Conservation (phyloP, 2,888 invertebrate species). For the Mesoligia furuncula region DNA sequence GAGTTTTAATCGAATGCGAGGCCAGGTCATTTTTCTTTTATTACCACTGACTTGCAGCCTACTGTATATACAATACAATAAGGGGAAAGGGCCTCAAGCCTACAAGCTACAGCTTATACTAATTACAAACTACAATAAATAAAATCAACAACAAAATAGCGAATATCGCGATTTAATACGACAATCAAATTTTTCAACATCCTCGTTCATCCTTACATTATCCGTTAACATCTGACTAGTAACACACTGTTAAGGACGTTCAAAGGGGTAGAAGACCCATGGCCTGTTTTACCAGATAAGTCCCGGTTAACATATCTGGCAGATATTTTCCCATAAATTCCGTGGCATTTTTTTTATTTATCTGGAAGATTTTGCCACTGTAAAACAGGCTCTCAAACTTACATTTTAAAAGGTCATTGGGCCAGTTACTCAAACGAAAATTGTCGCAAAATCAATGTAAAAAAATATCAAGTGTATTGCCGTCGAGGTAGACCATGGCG, state of each 20-base stretch:
- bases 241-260: constrained; percentile 49
- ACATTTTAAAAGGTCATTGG: not conserved
- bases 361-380: constrained; percentile 9
- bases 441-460: not conserved
- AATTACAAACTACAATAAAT: constrained; percentile 65
- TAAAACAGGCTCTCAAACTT: not conserved
- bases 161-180: constrained; percentile 61
- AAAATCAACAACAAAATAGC: constrained; percentile 63
- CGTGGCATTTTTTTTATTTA: not conserved
- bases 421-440: not conserved
- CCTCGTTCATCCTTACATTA: constrained; percentile 64
- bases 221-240: constrained; percentile 69
- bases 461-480: not conserved
- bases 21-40: not conserved
- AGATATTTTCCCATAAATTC: not conserved
- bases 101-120: constrained; percentile 53
- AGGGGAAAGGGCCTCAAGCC: constrained; percentile 37
- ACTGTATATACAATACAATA: constrained; percentile 24
- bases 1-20: not conserved
- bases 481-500: no score
- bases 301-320: not conserved
- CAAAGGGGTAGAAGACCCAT: constrained; percentile 5
- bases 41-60: not conserved
- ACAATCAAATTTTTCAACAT: constrained; percentile 63
- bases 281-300: not conserved